Evolutionary conservation across 35 echinoderm and acorn worm species (phyloP), one percentile per base, ranked within the genome.

Genomic region (Diadema setosum): DNA sequence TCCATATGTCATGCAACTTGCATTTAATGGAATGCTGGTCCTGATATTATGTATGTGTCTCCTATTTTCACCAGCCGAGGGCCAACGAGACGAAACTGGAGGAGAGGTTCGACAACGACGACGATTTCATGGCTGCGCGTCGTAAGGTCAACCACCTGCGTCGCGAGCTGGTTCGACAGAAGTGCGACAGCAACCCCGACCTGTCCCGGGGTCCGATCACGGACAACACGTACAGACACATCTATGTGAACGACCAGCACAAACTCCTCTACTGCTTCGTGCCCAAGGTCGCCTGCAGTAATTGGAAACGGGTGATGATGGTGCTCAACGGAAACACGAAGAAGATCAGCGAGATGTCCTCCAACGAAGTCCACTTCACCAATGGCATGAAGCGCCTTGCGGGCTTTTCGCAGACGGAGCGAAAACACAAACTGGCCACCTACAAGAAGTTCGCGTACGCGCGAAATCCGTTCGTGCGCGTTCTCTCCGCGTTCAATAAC

Each of bases 251-350:
- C 69, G 95, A 97, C 40, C 83, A 90, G 70, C 91, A 93, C 16
- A 93, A 97, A 45, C 27, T 97, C 14, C 85, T 97, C 16, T 97
- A 97, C 65, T 97, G 94, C 63, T 96, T 96, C 60, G 56, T 96
- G 11, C 91, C 91, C 0, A 93, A 93, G 46, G 75, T 91, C 55
- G 57, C 34, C 5, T 87, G 85, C 20, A 97, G 90, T 34, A 97
- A 97, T 41, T 97, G 95, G 95, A 97, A 97, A 58, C 64, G 95
- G 32, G 95, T 97, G 17, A 32, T 97, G 39, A 97, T 97, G 91
- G 81, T 81, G 1, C 36, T 97, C 12, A 31, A 37, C 20, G 95
- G 95, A 14, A 63, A 45, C 26, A 83, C 20, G 20, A 82, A 91
- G 70, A 39, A 52, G 5, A 81, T 91, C 1, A 80, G 49, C 0